Percentiles rank a stretch among this genome's conserved stretches.
phyloP scores from a whole-genome alignment of 2,888 invertebrate genomes.

The Pherbina coryleti region DNA sequence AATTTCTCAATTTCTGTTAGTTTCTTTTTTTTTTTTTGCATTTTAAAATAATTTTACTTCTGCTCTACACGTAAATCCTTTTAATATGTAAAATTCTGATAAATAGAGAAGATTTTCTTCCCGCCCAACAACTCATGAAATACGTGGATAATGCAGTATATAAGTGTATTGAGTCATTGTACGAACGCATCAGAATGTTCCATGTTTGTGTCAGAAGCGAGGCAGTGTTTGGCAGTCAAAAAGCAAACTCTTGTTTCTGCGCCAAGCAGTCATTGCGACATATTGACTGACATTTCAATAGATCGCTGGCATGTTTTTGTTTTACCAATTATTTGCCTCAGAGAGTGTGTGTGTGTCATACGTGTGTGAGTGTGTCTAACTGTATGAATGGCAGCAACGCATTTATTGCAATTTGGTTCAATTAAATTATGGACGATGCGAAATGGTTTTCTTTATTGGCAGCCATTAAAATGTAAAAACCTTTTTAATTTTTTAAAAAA shows the following conservation, averaged over 20 bases:
- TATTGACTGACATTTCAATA: constrained; percentile 59
- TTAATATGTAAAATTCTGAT: too few species aligned
- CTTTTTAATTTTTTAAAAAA: neutral
- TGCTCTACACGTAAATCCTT: too few species aligned
- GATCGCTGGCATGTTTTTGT: constrained; percentile 44
- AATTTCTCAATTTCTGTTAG: too few species aligned
- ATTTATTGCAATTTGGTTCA: neutral
- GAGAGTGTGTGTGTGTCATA: neutral
- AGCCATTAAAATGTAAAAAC: neutral
- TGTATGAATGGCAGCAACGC: neutral
- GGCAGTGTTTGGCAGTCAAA: neutral
- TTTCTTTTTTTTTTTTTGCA: too few species aligned
- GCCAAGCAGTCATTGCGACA: constrained; percentile 45
- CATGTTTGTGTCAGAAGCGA: too few species aligned
- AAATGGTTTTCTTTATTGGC: neutral
- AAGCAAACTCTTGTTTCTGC: constrained; percentile 16
- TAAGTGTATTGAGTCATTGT: too few species aligned
- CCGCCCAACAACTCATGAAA: too few species aligned
- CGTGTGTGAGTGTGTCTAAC: neutral
- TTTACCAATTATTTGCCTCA: constrained; percentile 42
- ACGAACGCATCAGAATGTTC: too few species aligned
- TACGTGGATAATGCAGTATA: too few species aligned
- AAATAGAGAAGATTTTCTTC: too few species aligned
- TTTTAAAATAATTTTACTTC: too few species aligned
- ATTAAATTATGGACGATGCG: neutral